A percentile compares a stretch with the other conserved stretches of the same genome.
phyloP scores from a whole-genome alignment of 2,113 vertebrate species.

The Rostratula benghalensis region DNA sequence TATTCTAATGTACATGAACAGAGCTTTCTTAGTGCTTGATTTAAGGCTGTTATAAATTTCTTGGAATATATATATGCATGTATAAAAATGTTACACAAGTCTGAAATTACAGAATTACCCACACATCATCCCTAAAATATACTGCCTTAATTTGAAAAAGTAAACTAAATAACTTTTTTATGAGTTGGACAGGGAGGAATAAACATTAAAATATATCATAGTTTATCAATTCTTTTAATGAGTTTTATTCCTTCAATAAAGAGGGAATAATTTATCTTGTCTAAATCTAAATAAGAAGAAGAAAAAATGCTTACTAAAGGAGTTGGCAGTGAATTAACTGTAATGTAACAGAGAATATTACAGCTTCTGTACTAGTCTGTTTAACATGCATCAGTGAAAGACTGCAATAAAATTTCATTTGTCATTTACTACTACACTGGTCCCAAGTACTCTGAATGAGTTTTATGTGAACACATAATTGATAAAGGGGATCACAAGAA shows the following conservation, averaged over 20 bases:
- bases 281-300: not conserved
- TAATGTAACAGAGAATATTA: not conserved
- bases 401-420: slow-evolving; percentile 12
- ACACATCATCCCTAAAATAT: not conserved
- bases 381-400: not conserved
- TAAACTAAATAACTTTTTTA: not conserved
- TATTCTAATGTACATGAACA: not conserved
- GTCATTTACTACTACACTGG: not conserved
- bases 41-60: not conserved
- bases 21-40: not conserved
- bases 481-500: not conserved
- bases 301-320: not conserved
- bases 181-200: not conserved
- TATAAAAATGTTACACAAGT: not conserved
- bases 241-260: not conserved
- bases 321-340: not conserved
- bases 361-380: not conserved
- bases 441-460: not conserved
- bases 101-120: not conserved
- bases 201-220: not conserved
- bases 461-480: slow-evolving; percentile 1
- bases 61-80: not conserved
- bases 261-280: not conserved
- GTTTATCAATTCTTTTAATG: not conserved
- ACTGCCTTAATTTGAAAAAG: not conserved